Percentiles rank a stretch among this genome's conserved stretches.
phyloP scores from a whole-genome alignment of 2,797 vertebrate genomes.

The Nothura maculosa region DNA sequence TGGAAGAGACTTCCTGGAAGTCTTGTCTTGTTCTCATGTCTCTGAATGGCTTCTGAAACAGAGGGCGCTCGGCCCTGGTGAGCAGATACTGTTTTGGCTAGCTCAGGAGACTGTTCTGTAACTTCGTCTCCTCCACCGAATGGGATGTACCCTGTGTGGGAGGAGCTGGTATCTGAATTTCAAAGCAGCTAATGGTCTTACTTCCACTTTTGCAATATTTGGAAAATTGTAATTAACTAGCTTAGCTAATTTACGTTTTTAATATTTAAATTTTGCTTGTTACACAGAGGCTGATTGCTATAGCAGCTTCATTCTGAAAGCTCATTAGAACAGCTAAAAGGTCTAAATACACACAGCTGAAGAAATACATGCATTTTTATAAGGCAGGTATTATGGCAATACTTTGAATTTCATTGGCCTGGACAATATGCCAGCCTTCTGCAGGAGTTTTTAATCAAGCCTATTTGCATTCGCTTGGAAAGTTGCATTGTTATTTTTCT shows the following conservation, averaged over 20 bases:
- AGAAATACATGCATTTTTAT: constrained; percentile 75
- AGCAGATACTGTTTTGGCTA: constrained; percentile 72
- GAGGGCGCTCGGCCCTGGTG: background rate
- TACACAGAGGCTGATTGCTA: constrained; percentile 74
- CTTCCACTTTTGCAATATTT: constrained; percentile 62
- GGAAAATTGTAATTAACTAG: constrained; percentile 73
- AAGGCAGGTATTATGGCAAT: constrained; percentile 64
- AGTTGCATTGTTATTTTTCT: constrained; percentile 15
- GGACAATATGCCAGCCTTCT: constrained; percentile 2
- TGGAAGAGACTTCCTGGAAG: background rate
- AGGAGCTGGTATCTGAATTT: constrained; percentile 74
- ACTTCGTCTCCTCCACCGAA: constrained; percentile 51
- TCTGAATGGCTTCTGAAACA: constrained; percentile 20
- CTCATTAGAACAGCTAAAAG: constrained; percentile 73
- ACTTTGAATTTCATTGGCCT: constrained; percentile 57
- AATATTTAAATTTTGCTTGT: constrained; percentile 77
- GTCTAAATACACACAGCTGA: constrained; percentile 75
- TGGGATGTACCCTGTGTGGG: constrained; percentile 65
- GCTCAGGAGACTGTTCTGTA: constrained; percentile 73
- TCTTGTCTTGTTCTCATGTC: background rate
- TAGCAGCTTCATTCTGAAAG: constrained; percentile 66
- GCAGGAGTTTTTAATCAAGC: constrained; percentile 34
- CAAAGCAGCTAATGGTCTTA: constrained; percentile 69
- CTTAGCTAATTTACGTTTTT: constrained; percentile 71
- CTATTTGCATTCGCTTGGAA: constrained; percentile 50